Evolutionary conservation across 2,797 vertebrate genomes (phyloP), one percentile per base, ranked within the genome.

Genomic region (Neopelma chrysocephalum): DNA sequence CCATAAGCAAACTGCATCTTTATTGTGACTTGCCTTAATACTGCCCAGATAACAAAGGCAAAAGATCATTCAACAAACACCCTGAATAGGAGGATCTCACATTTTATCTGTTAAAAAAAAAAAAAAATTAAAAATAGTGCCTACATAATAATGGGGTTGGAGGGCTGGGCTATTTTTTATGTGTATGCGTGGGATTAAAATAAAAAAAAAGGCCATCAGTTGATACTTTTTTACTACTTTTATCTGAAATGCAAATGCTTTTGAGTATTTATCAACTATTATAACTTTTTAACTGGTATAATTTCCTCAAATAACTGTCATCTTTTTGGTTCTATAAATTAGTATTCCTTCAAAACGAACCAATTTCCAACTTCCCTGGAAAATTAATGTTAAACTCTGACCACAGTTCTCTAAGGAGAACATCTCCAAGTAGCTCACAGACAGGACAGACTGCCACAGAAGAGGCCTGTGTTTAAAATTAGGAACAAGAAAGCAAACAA

Each of bases 401-500:
- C 32, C 56, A 57, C 15, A 64, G 23, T 11, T 84, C 38, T 82
- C 40, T 11, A 51, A 79, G 47, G 45, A 83, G 34, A 68, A 50
- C 2, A 3, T 51, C 66, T 90, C 12, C 3, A 57, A 89, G 38
- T 27, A 51, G 65, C 76, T 89, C 47, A 29, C 4, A 80, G 54
- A 57, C 45, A 57, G 48, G 20, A 81, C 0, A 40, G 29, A 53
- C 57, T n/a, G 25, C 53, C 43, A 69, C 40, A 79, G 69, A 93
- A 94, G 66, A 70, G n/a, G 58, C 82, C 77, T 12, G 3, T 56
- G 92, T 80, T 94, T 94, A 94, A 95, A 93, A 94, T 94, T 96
- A 94, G 95, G 94, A 96, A 90, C 94, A 77, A 94, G 95, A 90
- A 86, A 56, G 94, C 94, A 96, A 94, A 96, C 93, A 96, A 58